Base-by-base conservation (phyloP, 2,888 invertebrate genomes). In the Limenitis arthemis region DNA sequence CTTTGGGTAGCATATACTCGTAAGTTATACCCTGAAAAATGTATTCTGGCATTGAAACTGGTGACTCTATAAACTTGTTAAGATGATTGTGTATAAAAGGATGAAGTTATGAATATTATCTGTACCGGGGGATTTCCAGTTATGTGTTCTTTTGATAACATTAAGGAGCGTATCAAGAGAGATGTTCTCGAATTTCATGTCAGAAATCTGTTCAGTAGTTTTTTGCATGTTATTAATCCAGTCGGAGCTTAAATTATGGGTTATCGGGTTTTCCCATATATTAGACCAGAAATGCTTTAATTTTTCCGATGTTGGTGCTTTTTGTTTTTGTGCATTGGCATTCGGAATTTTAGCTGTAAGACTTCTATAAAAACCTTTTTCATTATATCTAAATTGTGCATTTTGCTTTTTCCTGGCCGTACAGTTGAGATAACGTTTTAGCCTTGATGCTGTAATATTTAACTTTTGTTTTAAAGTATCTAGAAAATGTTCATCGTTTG, bases 1-100 rank as follows among this genome's bases (percentile, higher is more conserved):
- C 44, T 51, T 58, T 54, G 5, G 55, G 52, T 8, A 63, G 37
- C 59, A 64, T 59, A 11, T 56, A n/a, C n/a, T n/a, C n/a, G n/a
- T n/a, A 59, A 5, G 61, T 61, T 8, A 49, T 50, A 38, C 61
- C 60, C 8, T 12, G n/a, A 9, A 58, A 54, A 49, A 49, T 56
- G 50, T 36, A 59, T 46, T 33, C 34, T 9, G 42, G 57, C 51
- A 44, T 8, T 20, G 20, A 20, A 20, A 20, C 20, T 20, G 20
- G 20, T 4, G 20, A 20, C 20, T 20, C 4, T 20, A n/a, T n/a
- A n/a, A 20, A 20, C 4, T 20, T 20, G 3, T 8, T 28, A 3
- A 39, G 6, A 4, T 38, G 44, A 8, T 6, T 28, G 7, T 39
- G 44, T 11, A 44, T 44, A 29, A 49, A 49, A 8, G 32, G 46